Base-by-base conservation (phyloP, 2,888 invertebrate species). In the Ochropleura plecta region DNA sequence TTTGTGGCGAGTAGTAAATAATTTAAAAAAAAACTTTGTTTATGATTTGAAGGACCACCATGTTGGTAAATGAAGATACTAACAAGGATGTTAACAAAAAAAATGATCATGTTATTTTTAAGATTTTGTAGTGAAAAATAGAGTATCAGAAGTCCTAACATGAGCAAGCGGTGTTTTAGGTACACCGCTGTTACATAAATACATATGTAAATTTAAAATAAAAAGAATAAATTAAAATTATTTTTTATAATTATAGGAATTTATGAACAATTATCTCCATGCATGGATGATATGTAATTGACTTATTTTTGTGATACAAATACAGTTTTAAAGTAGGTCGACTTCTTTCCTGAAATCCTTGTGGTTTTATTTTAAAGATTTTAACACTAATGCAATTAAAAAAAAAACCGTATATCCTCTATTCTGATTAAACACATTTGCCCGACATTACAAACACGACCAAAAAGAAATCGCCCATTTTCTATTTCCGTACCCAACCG, bases 401-500 rank as follows among this genome's bases (percentile, higher is more conserved):
- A 75, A n/a, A 30, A 30, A 75, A 53, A 14, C 16, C 16, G 42
- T 42, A 53, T 30, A 20, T n/a, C 3, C 57, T 49, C 63, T 30
- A 62, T 62, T 30, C 66, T n/a, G 63, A 73, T 67, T 59, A 81
- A 77, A 77, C 30, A 46, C 63, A 46, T 63, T 73, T 55, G 53
- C 40, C 42, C 51, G 57, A 68, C 57, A 72, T 70, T 60, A 70
- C 51, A 59, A 76, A 75, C 42, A 62, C 10, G 44, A 60, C 57
- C 6, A 79, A 72, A 67, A 76, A 71, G 70, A 74, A 82, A 62
- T 70, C 57, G 8, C 18, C 62, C 69, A 74, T 83, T 83, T 90
- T 86, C 89, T 84, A 91, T 92, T 91, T 91, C 90, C 91, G 88
- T 73, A 76, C 79, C 78, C 71, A 89, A 88, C 87, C 86, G 88